Percentiles rank a stretch among this genome's conserved stretches.
Conservation (phyloP, 1,140 invertebrate genomes). For the Dinoponera quadriceps region DNA sequence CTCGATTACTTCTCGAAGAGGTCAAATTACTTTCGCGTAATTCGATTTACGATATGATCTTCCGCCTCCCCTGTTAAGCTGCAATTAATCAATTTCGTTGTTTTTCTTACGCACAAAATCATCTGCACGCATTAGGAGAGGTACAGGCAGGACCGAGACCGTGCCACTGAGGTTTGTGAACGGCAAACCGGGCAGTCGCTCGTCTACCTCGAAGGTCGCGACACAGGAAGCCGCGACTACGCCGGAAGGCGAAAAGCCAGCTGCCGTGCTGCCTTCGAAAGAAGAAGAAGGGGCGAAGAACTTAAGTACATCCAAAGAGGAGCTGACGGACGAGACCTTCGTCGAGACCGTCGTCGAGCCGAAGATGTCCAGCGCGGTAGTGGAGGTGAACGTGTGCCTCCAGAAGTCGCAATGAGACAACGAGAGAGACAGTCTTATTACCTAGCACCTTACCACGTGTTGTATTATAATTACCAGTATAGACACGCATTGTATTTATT, state of each 20-base stretch:
- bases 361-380: constrained; percentile 41
- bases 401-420: constrained; percentile 71
- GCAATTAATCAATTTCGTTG: not conserved
- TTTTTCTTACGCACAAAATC: not conserved
- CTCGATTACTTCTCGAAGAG: not conserved
- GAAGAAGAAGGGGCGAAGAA: constrained; percentile 75
- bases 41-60: not conserved
- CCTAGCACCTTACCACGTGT: constrained; percentile 70
- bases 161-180: constrained; percentile 82
- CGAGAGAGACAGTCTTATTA: constrained; percentile 50
- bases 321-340: constrained; percentile 39
- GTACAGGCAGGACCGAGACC: constrained; percentile 69
- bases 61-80: not conserved
- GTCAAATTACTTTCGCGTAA: constrained; percentile 4
- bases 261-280: constrained; percentile 50
- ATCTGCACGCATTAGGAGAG: constrained; percentile 36
- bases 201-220: constrained; percentile 69
- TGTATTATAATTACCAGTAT: constrained; percentile 83
- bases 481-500: constrained; percentile 84
- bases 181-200: constrained; percentile 79
- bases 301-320: constrained; percentile 65
- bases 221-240: constrained; percentile 67
- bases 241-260: constrained; percentile 62
- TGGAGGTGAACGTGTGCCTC: constrained; percentile 60
- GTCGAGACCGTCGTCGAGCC: constrained; percentile 37